phyloP scores from a whole-genome alignment of 2,113 vertebrate species.

The Rhinichthys klamathensis region DNA sequence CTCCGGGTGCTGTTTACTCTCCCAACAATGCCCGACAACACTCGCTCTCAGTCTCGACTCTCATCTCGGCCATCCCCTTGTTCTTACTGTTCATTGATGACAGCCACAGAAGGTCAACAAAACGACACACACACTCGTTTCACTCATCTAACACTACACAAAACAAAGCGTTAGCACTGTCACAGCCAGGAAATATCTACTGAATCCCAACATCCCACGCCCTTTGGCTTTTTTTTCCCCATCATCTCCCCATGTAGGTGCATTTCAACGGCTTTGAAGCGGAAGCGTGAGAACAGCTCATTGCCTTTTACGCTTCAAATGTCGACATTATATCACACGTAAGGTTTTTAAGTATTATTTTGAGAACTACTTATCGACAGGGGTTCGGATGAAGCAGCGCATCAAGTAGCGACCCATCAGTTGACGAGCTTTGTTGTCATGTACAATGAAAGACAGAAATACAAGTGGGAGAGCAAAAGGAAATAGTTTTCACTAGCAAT shows the following conservation, averaged over 20 bases:
- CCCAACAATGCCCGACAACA: constrained; percentile 47
- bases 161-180: constrained; percentile 42
- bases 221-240: constrained; percentile 38
- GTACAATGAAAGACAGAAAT: neutral
- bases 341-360: constrained; percentile 14
- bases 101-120: constrained; percentile 45
- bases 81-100: constrained; percentile 49
- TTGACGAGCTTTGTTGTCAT: neutral
- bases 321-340: neutral
- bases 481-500: neutral
- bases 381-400: neutral
- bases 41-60: constrained; percentile 17
- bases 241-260: neutral
- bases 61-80: constrained; percentile 39
- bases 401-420: neutral
- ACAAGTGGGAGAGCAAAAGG: neutral
- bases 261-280: neutral
- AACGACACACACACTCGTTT: constrained; percentile 24
- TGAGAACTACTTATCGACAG: neutral
- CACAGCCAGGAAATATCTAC: constrained; percentile 48
- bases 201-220: constrained; percentile 24
- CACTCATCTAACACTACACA: constrained; percentile 29
- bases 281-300: constrained; percentile 16
- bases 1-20: constrained; percentile 55
- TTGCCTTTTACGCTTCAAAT: neutral